Base-by-base conservation (phyloP, 2,888 invertebrate species). In the Thereva nobilitata region DNA sequence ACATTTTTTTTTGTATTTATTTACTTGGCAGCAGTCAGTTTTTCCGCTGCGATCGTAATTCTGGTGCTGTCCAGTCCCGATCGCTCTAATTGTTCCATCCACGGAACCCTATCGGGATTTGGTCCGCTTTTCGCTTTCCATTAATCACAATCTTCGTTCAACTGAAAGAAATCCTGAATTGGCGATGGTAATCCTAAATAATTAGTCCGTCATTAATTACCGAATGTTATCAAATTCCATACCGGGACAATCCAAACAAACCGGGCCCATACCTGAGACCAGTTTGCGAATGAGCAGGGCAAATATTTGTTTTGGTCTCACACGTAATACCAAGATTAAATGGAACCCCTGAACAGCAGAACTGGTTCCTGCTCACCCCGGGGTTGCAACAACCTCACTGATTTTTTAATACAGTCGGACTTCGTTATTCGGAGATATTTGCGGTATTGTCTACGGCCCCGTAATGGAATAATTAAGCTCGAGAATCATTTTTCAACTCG, bases 171-270 rank as follows among this genome's bases (percentile, higher is more conserved):
- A 67, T 71, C 69, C 71, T 65, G 68, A 49, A 50, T n/a, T 45
- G 23, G 38, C 8, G 10, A 44, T 10, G 68, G 70, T 71, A 73
- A 73, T 72, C 73, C 73, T 73, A 72, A 73, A 72, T 73, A 73
- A 73, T 73, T 73, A 73, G 72, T 72, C 70, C 71, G 71, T 73
- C 73, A 73, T 73, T 72, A 73, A 72, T 73, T 73, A 71, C 57
- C 68, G 68, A 64, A 67, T 66, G 71, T 71, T 73, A 72, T 72
- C 71, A 65, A 66, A 69, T 72, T 72, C 70, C 69, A 41, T 64
- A 47, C 10, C 34, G 64, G 64, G 64, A 64, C 47, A 47, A 40
- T 23, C 42, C 42, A 64, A 53, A 53, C 53, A 64, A 38, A 52
- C 54, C 44, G 12, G 44, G 44, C 42, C 47, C 5, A 4, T 47